Conservation (phyloP, 2,888 invertebrate species). For the Sialis lutaria region DNA sequence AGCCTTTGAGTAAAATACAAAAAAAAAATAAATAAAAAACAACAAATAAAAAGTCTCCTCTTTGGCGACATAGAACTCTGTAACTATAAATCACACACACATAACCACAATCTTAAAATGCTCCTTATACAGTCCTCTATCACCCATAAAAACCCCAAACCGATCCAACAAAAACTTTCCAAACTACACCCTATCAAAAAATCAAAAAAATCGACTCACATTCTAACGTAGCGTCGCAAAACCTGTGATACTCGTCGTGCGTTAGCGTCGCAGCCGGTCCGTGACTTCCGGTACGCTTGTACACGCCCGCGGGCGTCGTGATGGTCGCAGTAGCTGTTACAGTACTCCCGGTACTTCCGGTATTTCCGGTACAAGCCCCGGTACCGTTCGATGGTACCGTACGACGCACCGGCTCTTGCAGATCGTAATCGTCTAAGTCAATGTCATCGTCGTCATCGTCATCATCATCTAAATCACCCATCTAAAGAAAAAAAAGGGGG, state of each 20-base stretch:
- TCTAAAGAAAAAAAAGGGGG: constrained; percentile 14
- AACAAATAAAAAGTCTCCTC: no score
- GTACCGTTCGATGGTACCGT: not conserved
- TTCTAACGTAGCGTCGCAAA: constrained; percentile 65
- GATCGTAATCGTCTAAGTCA: constrained; percentile 8
- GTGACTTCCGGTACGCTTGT: constrained; percentile 22
- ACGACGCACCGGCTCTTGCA: constrained; percentile 19
- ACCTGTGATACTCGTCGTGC: constrained; percentile 63
- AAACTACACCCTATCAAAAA: no score
- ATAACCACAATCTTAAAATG: no score
- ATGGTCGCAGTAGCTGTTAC: constrained; percentile 11
- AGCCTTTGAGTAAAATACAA: no score
- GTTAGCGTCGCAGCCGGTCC: constrained; percentile 29
- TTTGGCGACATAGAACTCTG: no score
- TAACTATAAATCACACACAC: no score
- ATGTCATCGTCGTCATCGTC: constrained; percentile 24
- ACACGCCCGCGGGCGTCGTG: constrained; percentile 21
- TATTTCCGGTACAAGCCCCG: constrained; percentile 15
- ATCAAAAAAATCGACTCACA: constrained; percentile 32
- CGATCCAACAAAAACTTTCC: no score
- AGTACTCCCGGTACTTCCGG: constrained; percentile 17
- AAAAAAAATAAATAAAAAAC: no score
- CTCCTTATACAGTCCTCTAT: no score
- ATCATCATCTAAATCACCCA: constrained; percentile 30
- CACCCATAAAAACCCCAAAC: no score